Evolutionary conservation across 2,797 vertebrate genomes (phyloP), one percentile per base, ranked within the genome.

Genomic region (Linurgus olivaceus): DNA sequence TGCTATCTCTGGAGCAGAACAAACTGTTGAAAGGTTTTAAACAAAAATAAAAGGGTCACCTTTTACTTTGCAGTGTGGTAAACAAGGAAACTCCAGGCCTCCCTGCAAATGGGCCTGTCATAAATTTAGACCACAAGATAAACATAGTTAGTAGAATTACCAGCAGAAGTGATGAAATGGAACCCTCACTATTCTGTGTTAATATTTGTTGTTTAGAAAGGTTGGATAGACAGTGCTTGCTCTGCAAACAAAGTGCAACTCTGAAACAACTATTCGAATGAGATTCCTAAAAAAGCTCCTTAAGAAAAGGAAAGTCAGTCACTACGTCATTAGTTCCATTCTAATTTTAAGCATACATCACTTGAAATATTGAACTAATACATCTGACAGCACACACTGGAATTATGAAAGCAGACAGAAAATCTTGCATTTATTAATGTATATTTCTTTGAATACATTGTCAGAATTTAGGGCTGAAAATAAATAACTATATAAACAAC

Each of bases 1-100:
- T 67, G 58, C 96, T 97, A 91, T 95, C 95, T 95, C 63, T 91
- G 83, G 63, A 92, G 90, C 88, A 96, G 70, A 97, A 89, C 95
- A 96, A 97, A 98, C 97, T 98, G 95, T 95, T 97, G 96, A 97
- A 96, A 96, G 94, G 81, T 94, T 98, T 97, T 90, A 95, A 97
- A 96, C 85, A 96, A 95, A 95, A 96, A 94, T 94, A 85, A 85
- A 95, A 97, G 72, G 76, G 92, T 97, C 89, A 96, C 79, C 86
- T 97, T 97, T 97, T 96, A 97, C 92, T 97, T 96, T 83, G 79
- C 95, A 93, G 74, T 83, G 77, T 61, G 96, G 94, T 96, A 97
- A 96, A 97, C 91, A 95, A 92, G 95, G 84, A 94, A 95, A 63
- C 96, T 94, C 65, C 91, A 97, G 96, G 94, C 96, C 97, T 90